A percentile compares a stretch with the other conserved stretches of the same genome.
Conservation (phyloP, 1,140 invertebrate species). For the Tribolium castaneum region DNA sequence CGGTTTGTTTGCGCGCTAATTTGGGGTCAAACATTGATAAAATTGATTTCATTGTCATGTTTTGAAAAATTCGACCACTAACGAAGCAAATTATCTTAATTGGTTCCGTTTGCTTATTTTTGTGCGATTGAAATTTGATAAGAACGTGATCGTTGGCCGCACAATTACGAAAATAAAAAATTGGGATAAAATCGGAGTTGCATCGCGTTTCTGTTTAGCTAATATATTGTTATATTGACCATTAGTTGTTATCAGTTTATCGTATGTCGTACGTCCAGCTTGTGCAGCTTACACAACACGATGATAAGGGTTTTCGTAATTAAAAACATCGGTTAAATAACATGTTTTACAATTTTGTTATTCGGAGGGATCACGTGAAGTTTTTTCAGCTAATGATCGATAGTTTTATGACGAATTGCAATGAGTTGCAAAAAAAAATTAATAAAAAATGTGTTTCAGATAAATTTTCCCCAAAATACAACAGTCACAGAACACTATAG, state of each 20-base stretch:
- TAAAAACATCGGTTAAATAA: not conserved
- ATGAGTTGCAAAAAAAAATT: no score
- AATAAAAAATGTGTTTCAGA: no score
- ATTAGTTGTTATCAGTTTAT: not conserved
- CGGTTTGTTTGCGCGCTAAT: conserved; percentile 34
- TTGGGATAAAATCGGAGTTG: no score
- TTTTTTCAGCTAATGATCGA: not conserved
- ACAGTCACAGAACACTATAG: no score
- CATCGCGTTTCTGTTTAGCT: not conserved
- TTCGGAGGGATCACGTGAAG: not conserved
- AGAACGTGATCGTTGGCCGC: not conserved
- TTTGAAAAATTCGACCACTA: not conserved
- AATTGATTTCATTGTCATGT: conserved; percentile 29
- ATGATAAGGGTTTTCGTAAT: not conserved
- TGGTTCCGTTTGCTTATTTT: not conserved
- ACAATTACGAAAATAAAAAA: not conserved
- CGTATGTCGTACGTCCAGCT: not conserved
- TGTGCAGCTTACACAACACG: not conserved
- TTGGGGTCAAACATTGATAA: conserved; percentile 35
- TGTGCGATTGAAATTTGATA: not conserved
- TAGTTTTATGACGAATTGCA: not conserved
- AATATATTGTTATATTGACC: not conserved
- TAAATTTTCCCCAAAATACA: no score
- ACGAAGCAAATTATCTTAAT: not conserved
- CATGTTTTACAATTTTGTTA: not conserved